phyloP scores from a whole-genome alignment of 30 jellyfish, hydroid and myxozoan genomes.

The Rhopilema esculentum region DNA sequence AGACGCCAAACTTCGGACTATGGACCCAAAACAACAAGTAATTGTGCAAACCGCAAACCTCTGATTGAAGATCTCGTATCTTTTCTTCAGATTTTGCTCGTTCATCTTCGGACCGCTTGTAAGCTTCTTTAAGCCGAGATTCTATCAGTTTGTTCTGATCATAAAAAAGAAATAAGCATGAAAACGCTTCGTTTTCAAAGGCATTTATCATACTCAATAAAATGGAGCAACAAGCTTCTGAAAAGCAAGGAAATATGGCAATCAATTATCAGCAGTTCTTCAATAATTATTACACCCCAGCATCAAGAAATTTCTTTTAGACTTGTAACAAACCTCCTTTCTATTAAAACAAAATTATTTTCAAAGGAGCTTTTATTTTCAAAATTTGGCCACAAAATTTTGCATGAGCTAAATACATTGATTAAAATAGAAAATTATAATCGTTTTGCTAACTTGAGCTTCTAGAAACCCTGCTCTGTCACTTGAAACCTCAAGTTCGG shows the following conservation, averaged over 20 bases:
- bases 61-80: constrained; percentile 76
- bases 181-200: background rate
- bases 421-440: too few relatives aligned
- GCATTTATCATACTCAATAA: background rate
- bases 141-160: constrained; percentile 85
- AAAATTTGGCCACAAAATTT: too few relatives aligned
- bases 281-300: too few relatives aligned
- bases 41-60: too few relatives aligned
- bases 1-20: too few relatives aligned
- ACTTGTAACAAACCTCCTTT: too few relatives aligned
- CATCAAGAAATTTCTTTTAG: too few relatives aligned
- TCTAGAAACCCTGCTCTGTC: constrained; percentile 83
- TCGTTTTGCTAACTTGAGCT: constrained; percentile 85
- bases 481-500: constrained; percentile 76
- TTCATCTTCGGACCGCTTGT: constrained; percentile 75
- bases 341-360: background rate
- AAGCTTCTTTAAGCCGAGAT: constrained; percentile 81
- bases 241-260: too few relatives aligned
- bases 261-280: too few relatives aligned
- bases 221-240: too few relatives aligned
- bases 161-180: background rate
- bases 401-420: too few relatives aligned
- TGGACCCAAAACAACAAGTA: background rate
- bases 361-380: too few relatives aligned
- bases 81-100: constrained; percentile 75